Evolutionary conservation across 1,140 invertebrate species (phyloP), one percentile per base, ranked within the genome.

Genomic region (Calosoma granatense): DNA sequence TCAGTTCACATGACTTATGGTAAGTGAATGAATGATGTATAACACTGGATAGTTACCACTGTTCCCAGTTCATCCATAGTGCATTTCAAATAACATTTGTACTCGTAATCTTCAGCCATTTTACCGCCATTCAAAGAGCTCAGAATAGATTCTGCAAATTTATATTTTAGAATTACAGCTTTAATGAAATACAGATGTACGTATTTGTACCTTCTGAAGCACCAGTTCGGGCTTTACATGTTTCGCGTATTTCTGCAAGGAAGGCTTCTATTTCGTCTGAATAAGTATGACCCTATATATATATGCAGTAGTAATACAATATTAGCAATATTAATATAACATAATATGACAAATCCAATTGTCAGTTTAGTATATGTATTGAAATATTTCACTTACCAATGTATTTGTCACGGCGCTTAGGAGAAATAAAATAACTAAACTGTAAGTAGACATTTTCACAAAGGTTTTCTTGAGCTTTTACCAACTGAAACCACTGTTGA

Each of bases 61-160:
- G 15, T 17, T 17, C 41, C 41, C 3, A 47, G 17, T 47, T 47
- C 41, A 47, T 12, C 17, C 41, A 47, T 47, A 3, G 41, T 47
- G 17, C 41, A 47, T 47, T 47, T 47, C 15, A 47, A 17, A 47
- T 47, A 47, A 17, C 41, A 47, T 47, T 47, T 47, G 17, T 11
- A 47, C 17, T 6, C 41, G 17, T 9, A 47, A 47, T 47, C 41
- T 11, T 47, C 41, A 12, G 41, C 41, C 9, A 47, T 12, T 47
- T 9, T 17, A 12, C 41, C 41, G 17, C 41, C 41, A 47, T 47
- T 9, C 3, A 4, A 9, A 12, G 41, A 11, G 17, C 41, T 47
- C 3, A 12, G 41, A 11, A 47, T 47, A 11, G 41, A 47, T 47
- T 47, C 41, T 47, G 26, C 4, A 47, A 47, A 36, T 36, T 36